A percentile compares a stretch with the other conserved stretches of the same genome.
phyloP scores from a whole-genome alignment of 2,888 invertebrate species.

The Gymnosoma rotundatum region DNA sequence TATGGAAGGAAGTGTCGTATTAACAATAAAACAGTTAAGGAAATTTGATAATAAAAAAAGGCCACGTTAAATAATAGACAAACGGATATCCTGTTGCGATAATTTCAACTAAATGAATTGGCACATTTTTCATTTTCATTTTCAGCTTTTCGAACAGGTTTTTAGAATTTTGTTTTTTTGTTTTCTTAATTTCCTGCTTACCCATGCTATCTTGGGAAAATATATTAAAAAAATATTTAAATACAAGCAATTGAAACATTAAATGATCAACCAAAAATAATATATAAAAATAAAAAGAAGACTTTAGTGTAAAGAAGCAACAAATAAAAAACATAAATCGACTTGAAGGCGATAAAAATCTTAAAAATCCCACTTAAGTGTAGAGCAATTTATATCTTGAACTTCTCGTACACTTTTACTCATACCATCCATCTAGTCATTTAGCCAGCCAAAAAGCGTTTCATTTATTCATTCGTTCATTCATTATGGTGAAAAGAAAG shows the following conservation, averaged over 20 bases:
- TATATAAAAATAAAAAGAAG: conserved; percentile 9
- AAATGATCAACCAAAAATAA: conserved; percentile 62
- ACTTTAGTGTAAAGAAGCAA: conserved; percentile 45
- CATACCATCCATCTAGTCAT: conserved; percentile 22
- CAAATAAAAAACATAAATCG: conserved; percentile 60
- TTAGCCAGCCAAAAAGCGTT: conserved; percentile 36
- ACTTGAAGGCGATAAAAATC: conserved; percentile 79
- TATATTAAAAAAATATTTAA: conserved; percentile 40
- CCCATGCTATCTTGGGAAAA: conserved; percentile 30
- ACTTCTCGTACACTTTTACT: conserved; percentile 7
- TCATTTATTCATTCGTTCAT: conserved; percentile 62
- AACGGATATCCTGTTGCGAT: conserved; percentile 74
- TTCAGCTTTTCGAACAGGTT: conserved; percentile 60
- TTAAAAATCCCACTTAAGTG: conserved; percentile 82
- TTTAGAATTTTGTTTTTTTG: background rate
- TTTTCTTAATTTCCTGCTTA: conserved; percentile 14
- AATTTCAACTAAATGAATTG: conserved; percentile 82
- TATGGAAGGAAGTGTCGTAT: conserved; percentile 61
- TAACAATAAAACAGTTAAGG: conserved; percentile 39
- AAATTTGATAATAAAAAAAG: conserved; percentile 3
- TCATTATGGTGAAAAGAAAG: conserved; percentile 49
- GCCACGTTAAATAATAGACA: conserved; percentile 55
- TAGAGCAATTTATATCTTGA: conserved; percentile 80
- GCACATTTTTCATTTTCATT: conserved; percentile 82
- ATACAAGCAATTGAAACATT: conserved; percentile 68